phyloP scores from a whole-genome alignment of 2,113 vertebrate genomes.

The Mungos mungo region DNA sequence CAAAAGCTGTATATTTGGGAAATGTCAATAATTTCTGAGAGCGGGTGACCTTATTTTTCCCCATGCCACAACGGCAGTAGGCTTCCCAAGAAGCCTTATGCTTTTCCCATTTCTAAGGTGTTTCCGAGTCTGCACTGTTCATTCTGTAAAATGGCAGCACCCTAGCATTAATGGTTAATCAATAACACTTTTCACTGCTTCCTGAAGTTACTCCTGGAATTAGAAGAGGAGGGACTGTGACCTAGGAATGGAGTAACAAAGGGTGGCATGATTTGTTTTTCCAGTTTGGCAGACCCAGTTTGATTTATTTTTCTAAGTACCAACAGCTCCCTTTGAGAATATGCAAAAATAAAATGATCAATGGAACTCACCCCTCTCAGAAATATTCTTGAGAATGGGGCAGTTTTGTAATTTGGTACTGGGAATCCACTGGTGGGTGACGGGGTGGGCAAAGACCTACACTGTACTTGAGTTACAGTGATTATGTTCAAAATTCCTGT shows the following conservation, averaged over 20 bases:
- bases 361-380: background rate
- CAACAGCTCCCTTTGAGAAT: background rate
- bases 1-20: slow-evolving; percentile 20
- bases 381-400: background rate
- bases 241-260: background rate
- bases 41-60: background rate
- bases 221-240: background rate
- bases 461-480: background rate
- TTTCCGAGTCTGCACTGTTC: background rate
- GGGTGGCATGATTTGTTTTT: background rate
- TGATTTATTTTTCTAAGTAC: slow-evolving; percentile 33
- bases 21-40: slow-evolving; percentile 38
- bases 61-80: background rate
- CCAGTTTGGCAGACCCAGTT: background rate
- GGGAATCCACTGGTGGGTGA: background rate
- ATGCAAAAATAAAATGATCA: slow-evolving; percentile 18
- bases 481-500: background rate
- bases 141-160: background rate
- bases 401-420: slow-evolving; percentile 1
- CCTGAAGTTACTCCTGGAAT: background rate
- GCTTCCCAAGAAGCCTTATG: background rate
- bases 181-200: background rate
- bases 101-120: background rate
- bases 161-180: background rate
- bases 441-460: background rate